A percentile compares a stretch with the other conserved stretches of the same genome.
phyloP scores from a whole-genome alignment of 2,888 invertebrate species.

The Cosmorhoe ocellata region DNA sequence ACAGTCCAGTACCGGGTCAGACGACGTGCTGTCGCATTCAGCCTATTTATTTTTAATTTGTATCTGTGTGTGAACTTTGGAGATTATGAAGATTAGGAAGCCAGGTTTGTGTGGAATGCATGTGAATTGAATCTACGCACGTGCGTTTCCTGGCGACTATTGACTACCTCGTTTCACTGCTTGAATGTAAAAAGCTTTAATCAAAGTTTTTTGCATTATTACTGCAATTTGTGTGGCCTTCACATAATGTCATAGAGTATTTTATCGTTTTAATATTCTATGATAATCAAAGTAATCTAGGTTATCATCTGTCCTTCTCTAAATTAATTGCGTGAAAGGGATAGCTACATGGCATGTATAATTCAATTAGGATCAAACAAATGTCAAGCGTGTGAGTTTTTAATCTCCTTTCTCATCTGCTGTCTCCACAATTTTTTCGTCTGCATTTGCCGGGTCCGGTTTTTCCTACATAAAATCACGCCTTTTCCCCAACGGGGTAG shows the following conservation, averaged over 20 bases:
- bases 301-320: conserved; percentile 15
- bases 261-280: not conserved
- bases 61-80: conserved; percentile 50
- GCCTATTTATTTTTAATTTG: conserved; percentile 55
- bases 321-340: not conserved
- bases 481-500: no score
- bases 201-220: not conserved
- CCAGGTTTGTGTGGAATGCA: conserved; percentile 51
- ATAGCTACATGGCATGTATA: not conserved
- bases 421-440: not conserved
- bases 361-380: conserved; percentile 5
- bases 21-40: conserved; percentile 49
- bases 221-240: conserved; percentile 1
- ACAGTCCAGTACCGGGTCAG: conserved; percentile 44
- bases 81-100: conserved; percentile 52
- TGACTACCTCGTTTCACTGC: not conserved
- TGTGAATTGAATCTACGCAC: no score
- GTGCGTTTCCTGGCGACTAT: not conserved
- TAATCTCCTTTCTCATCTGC: conserved; percentile 1
- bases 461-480: no score
- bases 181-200: not conserved
- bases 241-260: conserved; percentile 1
- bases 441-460: no score
- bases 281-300: not conserved
- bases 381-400: not conserved